Conservation (phyloP, 2,113 vertebrate genomes). For the Aegypius monachus region DNA sequence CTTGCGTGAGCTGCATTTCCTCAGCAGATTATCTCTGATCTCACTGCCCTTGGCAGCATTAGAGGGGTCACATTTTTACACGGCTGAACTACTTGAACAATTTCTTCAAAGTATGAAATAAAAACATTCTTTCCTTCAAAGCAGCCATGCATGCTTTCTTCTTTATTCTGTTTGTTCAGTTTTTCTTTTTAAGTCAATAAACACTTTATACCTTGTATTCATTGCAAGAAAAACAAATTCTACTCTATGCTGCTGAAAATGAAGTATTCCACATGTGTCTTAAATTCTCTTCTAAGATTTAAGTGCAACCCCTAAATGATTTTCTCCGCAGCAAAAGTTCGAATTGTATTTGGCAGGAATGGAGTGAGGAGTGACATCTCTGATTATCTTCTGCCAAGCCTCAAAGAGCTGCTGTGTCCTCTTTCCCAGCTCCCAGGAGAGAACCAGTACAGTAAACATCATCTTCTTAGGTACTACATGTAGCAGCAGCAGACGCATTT, state of each 20-base stretch:
- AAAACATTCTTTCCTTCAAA: conserved; percentile 61
- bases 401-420: conserved; percentile 33
- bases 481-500: not conserved
- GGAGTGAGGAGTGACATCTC: conserved; percentile 38
- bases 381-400: conserved; percentile 46
- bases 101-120: conserved; percentile 61
- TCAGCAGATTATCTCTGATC: conserved; percentile 54
- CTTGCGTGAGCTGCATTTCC: conserved; percentile 57
- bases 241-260: not conserved
- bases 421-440: conserved; percentile 39
- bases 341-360: conserved; percentile 28
- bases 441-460: conserved; percentile 15
- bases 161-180: conserved; percentile 53
- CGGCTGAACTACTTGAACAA: conserved; percentile 46
- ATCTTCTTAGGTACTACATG: conserved; percentile 21
- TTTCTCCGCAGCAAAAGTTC: conserved; percentile 7
- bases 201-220: conserved; percentile 35
- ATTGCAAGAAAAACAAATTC: conserved; percentile 11
- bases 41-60: conserved; percentile 59
- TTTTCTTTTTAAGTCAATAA: conserved; percentile 53
- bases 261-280: not conserved
- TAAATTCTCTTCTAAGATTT: not conserved
- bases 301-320: not conserved
- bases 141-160: conserved; percentile 38
- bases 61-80: conserved; percentile 62